Base-by-base conservation (phyloP, 1,140 invertebrate genomes). In the Zaprionus capensis region DNA sequence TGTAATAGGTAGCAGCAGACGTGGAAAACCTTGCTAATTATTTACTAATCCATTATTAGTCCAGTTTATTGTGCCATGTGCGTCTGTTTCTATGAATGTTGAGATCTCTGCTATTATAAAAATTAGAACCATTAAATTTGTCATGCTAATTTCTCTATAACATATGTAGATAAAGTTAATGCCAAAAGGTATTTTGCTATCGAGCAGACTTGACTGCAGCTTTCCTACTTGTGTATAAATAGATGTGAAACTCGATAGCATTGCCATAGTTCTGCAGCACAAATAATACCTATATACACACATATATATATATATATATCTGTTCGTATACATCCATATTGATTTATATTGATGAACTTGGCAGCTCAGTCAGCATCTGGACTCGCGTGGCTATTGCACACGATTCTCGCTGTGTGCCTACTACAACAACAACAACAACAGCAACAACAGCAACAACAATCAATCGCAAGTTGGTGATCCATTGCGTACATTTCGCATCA, bases 341-440 rank as follows among this genome's bases (percentile, higher is more conserved):
- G n/a, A 59, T 51, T 41, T 67, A 63, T 68, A 46, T 58, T 71
- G 64, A 61, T 38, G 57, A 31, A 31, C 64, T 53, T 68, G 57
- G 63, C 69, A 91, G 87, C 75, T 88, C 59, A 91, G 76, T 74
- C 76, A 88, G 81, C 82, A 91, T 75, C 87, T 94, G 75, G 93
- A 94, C 82, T 80, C 87, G 68, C 93, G 94, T 44, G 94, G 94
- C 75, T 94, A 94, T 83, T 93, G 92, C 79, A 93, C 93, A 68
- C 92, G 94, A 56, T 91, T 93, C 56, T 94, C 94, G 57, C 91
- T 94, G 55, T 91, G 94, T 59, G 82, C 84, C 56, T 93, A 93
- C 75, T 91, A 93, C 75, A 62, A 31, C 58, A 70, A 55, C 59
- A 66, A 38, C 61, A 36, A 17, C 20, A 26, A 24, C 41, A 44